phyloP scores from a whole-genome alignment of 2,113 vertebrate species.

The Eubucco bourcierii region DNA sequence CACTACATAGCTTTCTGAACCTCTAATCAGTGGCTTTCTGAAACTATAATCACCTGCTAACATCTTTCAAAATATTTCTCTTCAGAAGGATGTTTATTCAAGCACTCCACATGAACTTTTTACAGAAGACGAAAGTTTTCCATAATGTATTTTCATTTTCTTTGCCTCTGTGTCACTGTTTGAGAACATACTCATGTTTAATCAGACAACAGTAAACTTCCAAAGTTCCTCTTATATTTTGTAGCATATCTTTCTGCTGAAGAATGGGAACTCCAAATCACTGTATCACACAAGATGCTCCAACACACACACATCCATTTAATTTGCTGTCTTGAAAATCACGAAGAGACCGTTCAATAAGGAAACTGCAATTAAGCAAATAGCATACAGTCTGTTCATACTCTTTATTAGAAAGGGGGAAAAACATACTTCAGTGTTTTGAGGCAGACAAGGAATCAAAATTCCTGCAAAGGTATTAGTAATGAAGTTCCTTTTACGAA shows the following conservation, averaged over 20 bases:
- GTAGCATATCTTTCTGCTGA: neutral
- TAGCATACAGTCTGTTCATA: neutral
- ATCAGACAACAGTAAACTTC: neutral
- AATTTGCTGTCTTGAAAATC: neutral
- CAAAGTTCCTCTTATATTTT: neutral
- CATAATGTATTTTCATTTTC: neutral
- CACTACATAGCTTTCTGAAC: neutral
- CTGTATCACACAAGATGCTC: neutral
- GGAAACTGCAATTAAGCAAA: neutral
- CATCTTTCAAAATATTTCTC: neutral
- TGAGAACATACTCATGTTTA: neutral
- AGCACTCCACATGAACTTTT: neutral
- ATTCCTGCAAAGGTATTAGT: neutral
- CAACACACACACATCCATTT: neutral
- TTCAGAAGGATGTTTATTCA: neutral
- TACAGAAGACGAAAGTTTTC: neutral
- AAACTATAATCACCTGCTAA: neutral
- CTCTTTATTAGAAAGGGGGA: rapidly evolving
- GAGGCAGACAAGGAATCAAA: neutral
- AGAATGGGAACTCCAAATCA: neutral
- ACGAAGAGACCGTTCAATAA: neutral
- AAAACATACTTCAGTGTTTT: neutral
- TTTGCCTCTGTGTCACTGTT: neutral
- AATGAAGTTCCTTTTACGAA: neutral
- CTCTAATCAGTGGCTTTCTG: neutral